These are phyloP conservation scores for Phrynocephalus vlangalii DNA, from an alignment of 2,797 vertebrate genomes.

Conservation along the genomic window DNA sequence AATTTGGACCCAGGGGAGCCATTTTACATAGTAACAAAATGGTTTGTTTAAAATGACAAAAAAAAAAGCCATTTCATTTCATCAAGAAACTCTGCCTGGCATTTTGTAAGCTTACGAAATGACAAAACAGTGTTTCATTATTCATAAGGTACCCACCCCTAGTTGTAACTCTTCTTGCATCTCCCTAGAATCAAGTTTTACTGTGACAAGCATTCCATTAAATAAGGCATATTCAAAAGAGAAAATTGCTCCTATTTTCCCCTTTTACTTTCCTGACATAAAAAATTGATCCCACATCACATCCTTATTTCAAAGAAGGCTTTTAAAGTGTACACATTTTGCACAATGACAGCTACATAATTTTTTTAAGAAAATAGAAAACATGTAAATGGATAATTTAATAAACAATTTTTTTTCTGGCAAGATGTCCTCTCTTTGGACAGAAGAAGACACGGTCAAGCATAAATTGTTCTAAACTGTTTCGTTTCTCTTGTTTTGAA, in stretches of 20 bases:
- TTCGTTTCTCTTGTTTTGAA: conserved; percentile 31
- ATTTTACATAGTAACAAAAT: too few species aligned
- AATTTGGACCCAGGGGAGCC: too few species aligned
- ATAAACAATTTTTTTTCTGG: conserved; percentile 44
- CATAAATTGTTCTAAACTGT: neutral
- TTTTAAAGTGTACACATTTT: conserved; percentile 71
- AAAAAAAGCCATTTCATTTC: too few species aligned
- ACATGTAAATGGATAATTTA: conserved; percentile 50
- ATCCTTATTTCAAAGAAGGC: conserved; percentile 80
- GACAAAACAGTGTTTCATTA: too few species aligned
- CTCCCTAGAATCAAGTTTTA: conserved; percentile 73
- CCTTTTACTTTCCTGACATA: conserved; percentile 82
- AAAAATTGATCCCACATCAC: conserved; percentile 84
- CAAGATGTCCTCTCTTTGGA: conserved; percentile 50
- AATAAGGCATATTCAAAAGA: conserved; percentile 81
- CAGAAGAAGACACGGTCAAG: neutral
- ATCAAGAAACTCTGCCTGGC: too few species aligned
- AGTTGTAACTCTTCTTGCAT: conserved; percentile 66
- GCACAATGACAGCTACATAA: conserved; percentile 71
- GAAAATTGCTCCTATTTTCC: conserved; percentile 85
- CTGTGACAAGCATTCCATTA: conserved; percentile 81
- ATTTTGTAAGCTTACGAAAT: too few species aligned
- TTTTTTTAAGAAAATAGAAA: conserved; percentile 55
- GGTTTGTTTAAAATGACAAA: too few species aligned
- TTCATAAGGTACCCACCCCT: too few species aligned